phyloP scores from a whole-genome alignment of 2,113 vertebrate genomes.

The Mesitornis unicolor region DNA sequence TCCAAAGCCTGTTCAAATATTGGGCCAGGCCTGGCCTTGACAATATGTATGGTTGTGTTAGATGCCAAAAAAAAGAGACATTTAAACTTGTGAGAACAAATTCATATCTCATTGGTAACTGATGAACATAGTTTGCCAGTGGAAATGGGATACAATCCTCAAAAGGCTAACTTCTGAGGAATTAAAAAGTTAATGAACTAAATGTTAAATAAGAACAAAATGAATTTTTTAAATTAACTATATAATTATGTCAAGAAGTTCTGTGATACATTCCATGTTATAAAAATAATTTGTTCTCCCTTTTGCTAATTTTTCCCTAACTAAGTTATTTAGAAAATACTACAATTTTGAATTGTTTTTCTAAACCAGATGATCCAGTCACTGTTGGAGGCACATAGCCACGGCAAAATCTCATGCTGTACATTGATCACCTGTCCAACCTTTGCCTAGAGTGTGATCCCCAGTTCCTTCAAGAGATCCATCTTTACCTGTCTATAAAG shows the following conservation, averaged over 20 bases:
- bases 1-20: neutral
- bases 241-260: neutral
- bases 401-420: conserved; percentile 89
- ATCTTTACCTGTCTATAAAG: conserved; percentile 83
- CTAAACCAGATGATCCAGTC: conserved; percentile 89
- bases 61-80: neutral
- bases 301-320: neutral
- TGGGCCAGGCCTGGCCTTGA: neutral
- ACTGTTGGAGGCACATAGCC: conserved; percentile 92
- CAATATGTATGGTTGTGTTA: neutral
- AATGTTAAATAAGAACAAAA: neutral
- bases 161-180: neutral
- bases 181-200: neutral
- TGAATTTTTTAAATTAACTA: neutral
- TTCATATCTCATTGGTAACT: neutral
- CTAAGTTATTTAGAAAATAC: conserved; percentile 27
- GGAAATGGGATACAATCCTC: neutral
- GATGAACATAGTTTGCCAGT: neutral
- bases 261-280: neutral
- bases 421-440: conserved; percentile 90
- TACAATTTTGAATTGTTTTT: conserved; percentile 70
- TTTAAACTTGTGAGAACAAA: neutral
- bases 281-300: neutral
- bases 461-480: conserved; percentile 82
- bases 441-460: conserved; percentile 87